Percentiles rank a stretch among this genome's conserved stretches.
phyloP scores from a whole-genome alignment of 2,888 invertebrate genomes.

The Aleiodes leptofemur region DNA sequence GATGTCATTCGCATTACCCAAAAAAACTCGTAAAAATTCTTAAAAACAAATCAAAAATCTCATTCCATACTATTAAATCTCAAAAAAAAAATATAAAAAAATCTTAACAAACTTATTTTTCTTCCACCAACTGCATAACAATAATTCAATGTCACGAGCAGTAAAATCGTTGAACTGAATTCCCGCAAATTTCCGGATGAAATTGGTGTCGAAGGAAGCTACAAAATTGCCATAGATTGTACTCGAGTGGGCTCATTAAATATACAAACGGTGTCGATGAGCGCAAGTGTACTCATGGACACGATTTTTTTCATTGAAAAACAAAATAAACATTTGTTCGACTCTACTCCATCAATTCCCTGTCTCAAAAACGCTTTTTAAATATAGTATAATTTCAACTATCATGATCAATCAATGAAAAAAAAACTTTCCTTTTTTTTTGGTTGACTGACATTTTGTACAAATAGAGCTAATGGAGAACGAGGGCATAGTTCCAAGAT shows the following conservation, averaged over 20 bases:
- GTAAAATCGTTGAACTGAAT: constrained; percentile 29
- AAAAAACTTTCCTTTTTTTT: no score
- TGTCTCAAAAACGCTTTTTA: neutral
- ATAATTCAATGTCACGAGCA: constrained; percentile 35
- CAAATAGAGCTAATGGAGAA: no score
- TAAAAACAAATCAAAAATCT: neutral
- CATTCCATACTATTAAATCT: neutral
- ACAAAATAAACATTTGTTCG: neutral
- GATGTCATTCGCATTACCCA: no score
- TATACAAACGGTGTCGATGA: constrained; percentile 19
- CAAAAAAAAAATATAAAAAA: no score
- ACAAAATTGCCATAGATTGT: constrained; percentile 27
- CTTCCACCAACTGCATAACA: neutral
- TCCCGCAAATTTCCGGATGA: constrained; percentile 28
- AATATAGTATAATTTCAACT: neutral
- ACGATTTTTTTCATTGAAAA: neutral
- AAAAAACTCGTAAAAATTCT: neutral
- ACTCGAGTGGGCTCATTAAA: constrained; percentile 31
- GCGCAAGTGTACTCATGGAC: constrained; percentile 5
- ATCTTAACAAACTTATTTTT: neutral
- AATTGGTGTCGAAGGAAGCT: constrained; percentile 34
- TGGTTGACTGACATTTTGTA: no score
- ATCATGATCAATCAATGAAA: no score
- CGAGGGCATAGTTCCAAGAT: no score
- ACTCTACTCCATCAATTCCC: neutral